Base-by-base conservation (phyloP, 1,140 invertebrate species). In the Wasmannia auropunctata region DNA sequence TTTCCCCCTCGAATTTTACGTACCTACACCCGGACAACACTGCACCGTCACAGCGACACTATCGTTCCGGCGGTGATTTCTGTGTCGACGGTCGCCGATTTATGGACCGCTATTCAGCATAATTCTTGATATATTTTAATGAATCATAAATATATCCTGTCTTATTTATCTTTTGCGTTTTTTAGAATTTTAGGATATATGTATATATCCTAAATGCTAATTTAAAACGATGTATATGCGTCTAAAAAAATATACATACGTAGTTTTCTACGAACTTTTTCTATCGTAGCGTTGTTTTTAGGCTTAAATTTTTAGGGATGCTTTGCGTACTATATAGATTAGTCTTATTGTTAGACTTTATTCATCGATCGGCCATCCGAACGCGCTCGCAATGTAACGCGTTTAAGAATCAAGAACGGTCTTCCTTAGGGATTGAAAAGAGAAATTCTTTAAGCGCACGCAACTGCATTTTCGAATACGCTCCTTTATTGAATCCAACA, bases 1-100 rank as follows among this genome's bases (percentile, higher is more conserved):
- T 81, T 28, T 56, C 69, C 49, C 69, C 49, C 10, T 51, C 31
- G 25, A 88, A 86, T 89, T 80, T 37, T 31, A 63, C 31, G 22
- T 25, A 67, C n/a, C n/a, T n/a, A n/a, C 70, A n/a, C 28, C 51
- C 10, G 58, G 70, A 34, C 58, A 63, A 40, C 11, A 40, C 8
- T 63, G 19, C 6, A 8, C 11, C 3, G 10, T 19, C 19, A 43
- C 25, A 1, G 14, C 43, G n/a, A 40, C 40, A 43, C 25, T n/a
- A n/a, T 54, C 34, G 58, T 63, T 56, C 3, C 22, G 69, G 6
- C 22, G n/a, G 34, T 54, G 19, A 63, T 77, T 51, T 85, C 6
- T 2, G 0, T 60, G 19, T 34, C 37, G 16, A 74, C 34, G 19
- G 19, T 51, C 10, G 22, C 11, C 28, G 22, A 22, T 34, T 46